Evolutionary conservation across 2,888 invertebrate species (phyloP), one percentile per base, ranked within the genome.

Genomic region (Merodon equestris): DNA sequence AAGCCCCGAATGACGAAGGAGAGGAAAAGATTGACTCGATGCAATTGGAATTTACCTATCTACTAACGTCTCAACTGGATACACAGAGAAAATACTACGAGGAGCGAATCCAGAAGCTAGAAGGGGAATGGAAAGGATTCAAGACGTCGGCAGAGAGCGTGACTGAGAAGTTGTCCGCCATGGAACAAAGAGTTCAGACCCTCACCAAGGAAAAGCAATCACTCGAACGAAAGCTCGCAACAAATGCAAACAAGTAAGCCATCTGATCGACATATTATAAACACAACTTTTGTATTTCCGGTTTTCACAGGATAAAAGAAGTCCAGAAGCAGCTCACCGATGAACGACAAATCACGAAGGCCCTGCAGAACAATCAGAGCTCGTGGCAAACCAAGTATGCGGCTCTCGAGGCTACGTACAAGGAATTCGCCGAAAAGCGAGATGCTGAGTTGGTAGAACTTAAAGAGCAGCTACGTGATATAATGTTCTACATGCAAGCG

Each of bases 401-500:
- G 12, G 87, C 88, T 17, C 84, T 93, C 13, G 92, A 93, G 82
- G 89, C 90, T 66, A 90, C 90, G 64, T 89, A 87, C 81, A 89
- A 88, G 67, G 88, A 86, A 9, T 91, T 91, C 79, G 90, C 91
- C 71, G 85, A 88, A 48, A 93, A 96, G 91, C 91, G 91, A 82
- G 91, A 91, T 64, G 85, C 88, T 51, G 93, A 97, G 91, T 91
- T 97, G n/a, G 83, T 89, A 0, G 97, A 97, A 15, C 90, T 99
- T 34, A 93, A 94, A 83, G 98, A 99, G 84, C 97, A 99, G 90
- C 91, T 99, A 9, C 92, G 96, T 38, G 99, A 99, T 91, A 91
- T 99, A 54, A 97, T 98, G 97, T 97, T 99, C 90, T 98, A 95
- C 88, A 92, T 99, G 84, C 96, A 98, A 83, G 98, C 97, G 0